Evolutionary conservation across 2,888 invertebrate species (phyloP).

Genomic region (Pachliopta kotzebuea): DNA sequence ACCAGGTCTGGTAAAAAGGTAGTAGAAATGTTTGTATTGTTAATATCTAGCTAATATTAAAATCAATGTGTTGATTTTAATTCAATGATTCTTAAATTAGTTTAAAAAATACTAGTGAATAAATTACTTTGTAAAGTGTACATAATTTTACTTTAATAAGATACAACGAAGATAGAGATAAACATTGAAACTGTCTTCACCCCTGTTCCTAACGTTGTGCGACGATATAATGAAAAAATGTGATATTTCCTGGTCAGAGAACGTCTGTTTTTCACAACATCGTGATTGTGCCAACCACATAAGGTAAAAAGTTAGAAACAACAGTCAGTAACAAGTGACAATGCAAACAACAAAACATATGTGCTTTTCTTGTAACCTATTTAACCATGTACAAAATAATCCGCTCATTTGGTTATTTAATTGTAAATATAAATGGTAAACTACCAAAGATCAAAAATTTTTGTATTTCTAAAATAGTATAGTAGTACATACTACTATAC

Average conservation of each 20-base stretch:
- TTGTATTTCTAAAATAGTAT: too few relatives aligned
- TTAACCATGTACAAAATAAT: background rate
- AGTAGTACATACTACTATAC: too few relatives aligned
- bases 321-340: conserved; percentile 17
- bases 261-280: conserved; percentile 11
- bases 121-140: too few relatives aligned
- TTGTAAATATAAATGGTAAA: background rate
- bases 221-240: conserved; percentile 8
- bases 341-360: conserved; percentile 7
- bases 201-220: background rate
- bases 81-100: too few relatives aligned
- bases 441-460: background rate
- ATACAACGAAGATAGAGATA: too few relatives aligned
- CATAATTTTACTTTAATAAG: too few relatives aligned
- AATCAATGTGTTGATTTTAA: too few relatives aligned
- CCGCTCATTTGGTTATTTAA: background rate
- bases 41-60: too few relatives aligned
- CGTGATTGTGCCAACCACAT: conserved; percentile 19
- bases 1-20: too few relatives aligned
- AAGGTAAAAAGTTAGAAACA: conserved; percentile 19
- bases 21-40: too few relatives aligned
- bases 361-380: background rate
- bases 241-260: conserved; percentile 20
- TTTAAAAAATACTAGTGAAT: too few relatives aligned
- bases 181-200: too few relatives aligned